Conservation (phyloP, 2,888 invertebrate species). For the Euclidia mi region DNA sequence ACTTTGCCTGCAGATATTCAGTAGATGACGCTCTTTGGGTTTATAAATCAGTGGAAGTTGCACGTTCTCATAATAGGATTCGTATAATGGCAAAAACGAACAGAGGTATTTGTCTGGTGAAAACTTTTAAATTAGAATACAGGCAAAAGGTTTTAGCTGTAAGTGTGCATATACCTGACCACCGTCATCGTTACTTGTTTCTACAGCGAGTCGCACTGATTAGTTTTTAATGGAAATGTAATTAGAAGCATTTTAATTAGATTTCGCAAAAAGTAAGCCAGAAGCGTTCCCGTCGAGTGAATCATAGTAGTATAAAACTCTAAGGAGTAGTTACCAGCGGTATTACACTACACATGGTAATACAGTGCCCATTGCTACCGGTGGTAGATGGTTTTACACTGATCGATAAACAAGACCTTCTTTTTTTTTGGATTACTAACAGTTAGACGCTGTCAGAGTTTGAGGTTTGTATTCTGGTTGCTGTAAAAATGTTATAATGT, state of each 20-base stretch:
- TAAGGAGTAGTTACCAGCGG: neutral
- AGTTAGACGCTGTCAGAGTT: too few relatives aligned
- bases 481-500: too few relatives aligned
- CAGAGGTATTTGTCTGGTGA: too few relatives aligned
- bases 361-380: conserved; percentile 8
- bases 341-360: conserved; percentile 12
- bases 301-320: neutral
- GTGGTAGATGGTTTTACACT: conserved; percentile 13
- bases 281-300: neutral
- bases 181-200: neutral
- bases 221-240: conserved; percentile 2
- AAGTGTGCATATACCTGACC: neutral
- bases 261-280: neutral
- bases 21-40: conserved; percentile 9
- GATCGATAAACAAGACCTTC: conserved; percentile 6
- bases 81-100: too few relatives aligned
- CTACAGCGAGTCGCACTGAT: neutral
- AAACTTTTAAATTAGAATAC: too few relatives aligned
- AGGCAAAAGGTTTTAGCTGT: neutral
- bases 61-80: too few relatives aligned
- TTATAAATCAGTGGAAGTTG: neutral
- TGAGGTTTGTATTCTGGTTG: too few relatives aligned
- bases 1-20: conserved; percentile 29
- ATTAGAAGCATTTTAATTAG: neutral
- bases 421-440: conserved; percentile 21